Evolutionary conservation across 2,797 vertebrate species (phyloP), one percentile per base, ranked within the genome.

Genomic region (Smutsia gigantea): DNA sequence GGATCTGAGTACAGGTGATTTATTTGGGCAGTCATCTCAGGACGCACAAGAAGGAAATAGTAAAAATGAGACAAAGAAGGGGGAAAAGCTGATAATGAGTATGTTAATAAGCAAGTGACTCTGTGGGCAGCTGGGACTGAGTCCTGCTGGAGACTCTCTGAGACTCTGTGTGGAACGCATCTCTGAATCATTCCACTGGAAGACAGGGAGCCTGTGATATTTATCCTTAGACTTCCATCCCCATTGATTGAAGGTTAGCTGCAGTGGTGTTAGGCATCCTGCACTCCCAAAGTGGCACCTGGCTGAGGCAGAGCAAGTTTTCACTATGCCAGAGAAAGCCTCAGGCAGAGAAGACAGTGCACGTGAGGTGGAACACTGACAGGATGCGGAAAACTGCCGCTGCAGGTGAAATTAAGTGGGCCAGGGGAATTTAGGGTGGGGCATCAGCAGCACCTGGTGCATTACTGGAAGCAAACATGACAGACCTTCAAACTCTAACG

Each of bases 1-100:
- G 25, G 34, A 85, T 86, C 46, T 90, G 31, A 72, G 69, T 23
- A 59, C 19, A 83, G 14, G n/a, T 74, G 27, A 46, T 88, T 87
- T 72, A 83, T 63, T 91, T 82, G 37, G 25, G 63, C 81, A 29
- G 12, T n/a, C 42, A 93, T 55, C 25, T 92, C 71, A 81, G 27
- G 83, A 94, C 92, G n/a, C 71, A 84, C 69, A 90, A 63, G 57
- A 95, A 87, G 64, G 37, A 92, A 94, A 89, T 46, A 46, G 25
- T 46, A 18, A 72, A 93, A 87, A 7, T 57, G 25, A 95, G 21
- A 69, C 15, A 57, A 93, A 82, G 37, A 84, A 78, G 13, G 21
- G 3, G 51, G 39, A 59, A 63, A 79, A 72, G 7, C 49, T 81
- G 63, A 34, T 18, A 75, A 86, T 8, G 11, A 91, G 5, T 34